Evolutionary conservation across 1,140 invertebrate genomes (phyloP), one percentile per base, ranked within the genome.

Genomic region (Rhopalosiphum padi): DNA sequence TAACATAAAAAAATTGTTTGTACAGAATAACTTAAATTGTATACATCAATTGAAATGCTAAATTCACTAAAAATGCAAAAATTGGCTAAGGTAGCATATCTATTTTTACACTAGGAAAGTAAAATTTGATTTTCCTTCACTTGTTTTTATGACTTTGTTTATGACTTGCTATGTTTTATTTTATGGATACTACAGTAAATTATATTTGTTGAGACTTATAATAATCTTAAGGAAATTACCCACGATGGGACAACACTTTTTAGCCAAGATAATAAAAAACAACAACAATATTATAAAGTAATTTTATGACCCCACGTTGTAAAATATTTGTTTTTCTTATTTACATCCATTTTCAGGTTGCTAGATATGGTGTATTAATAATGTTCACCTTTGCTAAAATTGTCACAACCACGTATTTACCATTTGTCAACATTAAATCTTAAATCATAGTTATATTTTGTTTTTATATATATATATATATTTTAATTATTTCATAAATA

Each of bases 281-380:
- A 51, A 82, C 30, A 43, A 83, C 9, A 18, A 68, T 68, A 83
- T 83, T 77, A 92, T 83, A n/a, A 83, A 60, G 53, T 41, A 41
- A 83, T 94, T n/a, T 98, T 99, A 2, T 99, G 99, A 99, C 96
- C 97, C 94, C 99, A 99, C 95, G 98, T 99, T 21, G 95, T 97
- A 77, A 23, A 77, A n/a, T 77, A n/a, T 15, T 95, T 98, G 1
- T 51, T 99, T 99, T 95, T 94, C 96, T 21, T 97, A 97, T 94
- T 96, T n/a, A 4, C 15, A 21, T 98, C 94, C 97, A 98, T 95
- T 94, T 95, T 41, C 41, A 41, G 93, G 97, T 97, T 35, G 96
- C 96, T 94, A 91, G 97, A 7, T 97, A 97, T 94, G 97, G 97
- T 91, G 93, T 97, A 6, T 97, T 96, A 94, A 95, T 97, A 93